A percentile compares a stretch with the other conserved stretches of the same genome.
These are phyloP conservation scores for Lamellibrachia satsuma DNA, from an alignment of 2,888 invertebrate genomes.

Conservation along the genomic window DNA sequence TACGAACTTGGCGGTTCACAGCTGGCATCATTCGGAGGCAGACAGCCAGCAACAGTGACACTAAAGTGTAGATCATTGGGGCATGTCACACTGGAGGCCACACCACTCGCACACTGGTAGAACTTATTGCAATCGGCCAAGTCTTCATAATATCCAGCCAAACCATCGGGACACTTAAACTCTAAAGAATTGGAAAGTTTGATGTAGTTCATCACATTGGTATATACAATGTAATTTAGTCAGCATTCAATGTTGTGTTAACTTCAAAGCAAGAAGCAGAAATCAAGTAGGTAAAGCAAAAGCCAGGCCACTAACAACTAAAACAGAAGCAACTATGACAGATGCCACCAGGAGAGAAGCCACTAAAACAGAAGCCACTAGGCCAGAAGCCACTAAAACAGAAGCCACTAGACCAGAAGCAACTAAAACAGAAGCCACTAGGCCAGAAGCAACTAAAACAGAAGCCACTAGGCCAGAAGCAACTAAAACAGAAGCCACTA, in stretches of 20 bases:
- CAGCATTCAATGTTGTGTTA: slow-evolving; percentile 1
- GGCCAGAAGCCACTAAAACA: no score
- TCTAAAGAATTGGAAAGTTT: not conserved
- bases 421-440: no score
- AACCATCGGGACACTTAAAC: slow-evolving; percentile 24
- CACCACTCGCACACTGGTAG: slow-evolving; percentile 33
- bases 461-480: no score
- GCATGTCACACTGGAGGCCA: slow-evolving; percentile 31
- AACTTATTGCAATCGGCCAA: slow-evolving; percentile 32
- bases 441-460: no score
- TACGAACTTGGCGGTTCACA: slow-evolving; percentile 5
- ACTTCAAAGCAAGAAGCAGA: not conserved
- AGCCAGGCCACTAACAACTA: no score
- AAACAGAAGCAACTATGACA: no score
- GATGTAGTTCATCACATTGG: not conserved
- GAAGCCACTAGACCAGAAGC: no score
- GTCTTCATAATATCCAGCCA: slow-evolving; percentile 33
- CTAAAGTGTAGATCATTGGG: slow-evolving; percentile 25
- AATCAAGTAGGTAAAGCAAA: not conserved
- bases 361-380: no score
- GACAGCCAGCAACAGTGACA: not conserved
- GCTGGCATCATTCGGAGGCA: not conserved
- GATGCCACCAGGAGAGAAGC: no score
- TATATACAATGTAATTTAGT: not conserved
- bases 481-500: no score